Evolutionary conservation across 2,888 invertebrate species (phyloP).

Genomic region (Chorisops tibialis): DNA sequence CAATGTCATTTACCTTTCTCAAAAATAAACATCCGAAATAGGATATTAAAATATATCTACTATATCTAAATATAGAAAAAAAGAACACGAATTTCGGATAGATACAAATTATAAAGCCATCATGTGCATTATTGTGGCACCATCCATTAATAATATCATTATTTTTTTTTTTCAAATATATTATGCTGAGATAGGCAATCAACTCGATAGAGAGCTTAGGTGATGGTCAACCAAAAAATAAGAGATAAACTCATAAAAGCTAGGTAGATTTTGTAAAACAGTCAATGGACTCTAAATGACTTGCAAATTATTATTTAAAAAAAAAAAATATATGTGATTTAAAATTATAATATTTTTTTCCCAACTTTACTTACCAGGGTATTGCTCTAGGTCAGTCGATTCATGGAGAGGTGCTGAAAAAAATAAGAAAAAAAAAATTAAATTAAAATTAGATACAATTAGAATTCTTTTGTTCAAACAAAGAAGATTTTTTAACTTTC

Average conservation of each 20-base stretch:
- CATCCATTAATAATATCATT: slow-evolving; percentile 19
- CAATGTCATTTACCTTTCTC: slow-evolving; percentile 19
- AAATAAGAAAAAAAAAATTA: slow-evolving; percentile 41
- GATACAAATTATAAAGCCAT: background rate
- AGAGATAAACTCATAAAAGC: slow-evolving; percentile 3
- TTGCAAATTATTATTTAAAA: background rate
- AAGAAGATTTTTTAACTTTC: background rate
- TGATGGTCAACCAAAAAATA: slow-evolving; percentile 17
- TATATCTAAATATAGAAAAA: background rate
- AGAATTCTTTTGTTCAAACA: slow-evolving; percentile 18
- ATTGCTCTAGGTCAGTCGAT: slow-evolving; percentile 62
- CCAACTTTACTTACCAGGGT: slow-evolving; percentile 55
- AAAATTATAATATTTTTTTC: slow-evolving; percentile 11
- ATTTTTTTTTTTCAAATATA: slow-evolving; percentile 14
- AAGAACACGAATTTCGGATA: background rate
- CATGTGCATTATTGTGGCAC: background rate
- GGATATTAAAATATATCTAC: slow-evolving; percentile 8
- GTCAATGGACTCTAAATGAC: slow-evolving; percentile 23
- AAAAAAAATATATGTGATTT: no score
- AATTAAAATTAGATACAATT: slow-evolving; percentile 14
- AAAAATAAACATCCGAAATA: background rate
- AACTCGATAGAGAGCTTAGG: slow-evolving; percentile 3
- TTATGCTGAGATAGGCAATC: slow-evolving; percentile 16
- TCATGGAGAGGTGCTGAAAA: slow-evolving; percentile 68
- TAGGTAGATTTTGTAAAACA: slow-evolving; percentile 4